phyloP scores from a whole-genome alignment of 2,113 vertebrate species.

The Pheucticus melanocephalus region DNA sequence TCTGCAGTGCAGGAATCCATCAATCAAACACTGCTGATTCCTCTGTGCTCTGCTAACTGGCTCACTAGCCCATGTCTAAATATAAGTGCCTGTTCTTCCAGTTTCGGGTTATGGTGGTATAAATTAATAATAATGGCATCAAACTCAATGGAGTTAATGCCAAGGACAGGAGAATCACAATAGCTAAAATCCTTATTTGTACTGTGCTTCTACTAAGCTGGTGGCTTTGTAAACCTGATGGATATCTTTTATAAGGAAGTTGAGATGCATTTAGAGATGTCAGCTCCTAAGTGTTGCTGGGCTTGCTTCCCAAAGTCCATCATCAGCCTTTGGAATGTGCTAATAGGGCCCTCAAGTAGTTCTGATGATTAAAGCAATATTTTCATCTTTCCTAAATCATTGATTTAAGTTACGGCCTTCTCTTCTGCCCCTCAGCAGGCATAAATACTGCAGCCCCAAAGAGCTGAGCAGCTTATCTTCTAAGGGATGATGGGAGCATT shows the following conservation, averaged over 20 bases:
- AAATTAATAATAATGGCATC: neutral
- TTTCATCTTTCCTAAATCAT: neutral
- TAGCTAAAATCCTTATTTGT: neutral
- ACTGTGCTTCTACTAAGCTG: neutral
- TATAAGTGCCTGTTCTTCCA: neutral
- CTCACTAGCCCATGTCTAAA: neutral
- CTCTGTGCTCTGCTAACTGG: neutral
- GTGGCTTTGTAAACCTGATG: neutral
- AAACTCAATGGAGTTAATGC: neutral
- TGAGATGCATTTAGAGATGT: neutral
- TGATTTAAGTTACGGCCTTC: neutral
- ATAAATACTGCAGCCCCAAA: neutral
- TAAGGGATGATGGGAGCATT: neutral
- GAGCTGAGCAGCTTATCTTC: neutral
- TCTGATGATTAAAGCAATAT: neutral
- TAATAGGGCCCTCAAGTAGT: neutral
- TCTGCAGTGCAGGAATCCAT: neutral
- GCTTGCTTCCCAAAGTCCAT: constrained; percentile 13
- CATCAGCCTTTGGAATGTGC: neutral
- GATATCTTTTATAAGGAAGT: neutral
- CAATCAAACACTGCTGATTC: neutral
- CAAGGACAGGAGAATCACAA: neutral
- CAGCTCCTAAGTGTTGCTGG: neutral
- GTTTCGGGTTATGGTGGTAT: neutral
- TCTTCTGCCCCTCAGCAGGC: neutral